Evolutionary conservation across 2,797 vertebrate species (phyloP), one percentile per base, ranked within the genome.

Genomic region (Pterois miles): DNA sequence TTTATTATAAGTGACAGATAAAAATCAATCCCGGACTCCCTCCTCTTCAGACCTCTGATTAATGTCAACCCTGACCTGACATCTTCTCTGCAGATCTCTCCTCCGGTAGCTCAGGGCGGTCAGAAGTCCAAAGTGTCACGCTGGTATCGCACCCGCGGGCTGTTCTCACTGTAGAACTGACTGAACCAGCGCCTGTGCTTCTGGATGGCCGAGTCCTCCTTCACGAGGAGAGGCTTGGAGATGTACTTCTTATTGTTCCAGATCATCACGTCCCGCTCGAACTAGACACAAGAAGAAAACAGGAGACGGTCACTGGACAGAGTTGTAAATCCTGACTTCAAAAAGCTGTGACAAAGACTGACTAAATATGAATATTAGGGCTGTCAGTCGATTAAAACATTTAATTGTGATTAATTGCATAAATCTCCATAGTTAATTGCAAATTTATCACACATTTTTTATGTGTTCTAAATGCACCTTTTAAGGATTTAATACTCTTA

Each of bases 241-340:
- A 95, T 78, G 63, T 96, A 96, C 70, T 88, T 96, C 92, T 97
- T 97, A 79, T 97, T 97, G 83, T 97, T 98, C 96, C 96, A 97
- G 88, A 97, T 95, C 95, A 96, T 96, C 46, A 97, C 85, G 1
- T 97, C 96, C 0, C 96, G 93, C 78, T 97, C 96, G 80, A 97
- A 97, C 96, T 96, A 67, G 1, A 66, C 10, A 64, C 5, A 53
- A 65, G 46, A 20, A 29, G 25, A 22, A 68, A 71, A 29, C 27
- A 68, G 12, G 16, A 71, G 3, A 64, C 18, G 34, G 23, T 79
- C 64, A 79, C 2, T 1, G 34, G n/a, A 67, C 23, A 48, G 6
- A 66, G 25, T 5, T 67, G 16, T 56, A 20, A 20, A 59, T 65
- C 8, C 34, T 27, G 60, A 74, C 40, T 34, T 23, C 13, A 53